Conservation (phyloP, 2,797 vertebrate genomes). For the Crocidura indochinensis region DNA sequence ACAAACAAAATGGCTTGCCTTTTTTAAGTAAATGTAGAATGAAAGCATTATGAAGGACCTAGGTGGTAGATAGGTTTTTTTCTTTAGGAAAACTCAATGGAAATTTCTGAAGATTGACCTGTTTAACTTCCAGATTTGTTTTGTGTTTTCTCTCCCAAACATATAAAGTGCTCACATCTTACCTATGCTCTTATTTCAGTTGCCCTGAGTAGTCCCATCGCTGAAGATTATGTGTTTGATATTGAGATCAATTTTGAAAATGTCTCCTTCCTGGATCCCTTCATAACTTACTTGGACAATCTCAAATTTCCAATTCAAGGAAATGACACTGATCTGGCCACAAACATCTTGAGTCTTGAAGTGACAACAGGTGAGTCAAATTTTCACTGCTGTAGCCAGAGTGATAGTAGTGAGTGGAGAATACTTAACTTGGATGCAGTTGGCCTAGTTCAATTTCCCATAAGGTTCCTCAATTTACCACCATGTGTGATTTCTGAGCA, state of each 20-base stretch:
- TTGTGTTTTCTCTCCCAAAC: neutral
- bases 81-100: neutral
- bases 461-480: too few species aligned
- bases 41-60: neutral
- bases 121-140: neutral
- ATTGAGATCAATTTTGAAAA: conserved; percentile 88
- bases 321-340: conserved; percentile 71
- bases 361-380: conserved; percentile 89
- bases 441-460: too few species aligned
- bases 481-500: too few species aligned
- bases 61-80: neutral
- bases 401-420: too few species aligned
- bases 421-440: too few species aligned
- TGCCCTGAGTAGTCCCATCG: neutral
- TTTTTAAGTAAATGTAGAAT: neutral
- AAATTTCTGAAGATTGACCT: neutral
- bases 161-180: conserved; percentile 19
- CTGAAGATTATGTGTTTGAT: conserved; percentile 81
- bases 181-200: conserved; percentile 80
- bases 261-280: conserved; percentile 76
- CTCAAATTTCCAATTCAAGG: conserved; percentile 74
- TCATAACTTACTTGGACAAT: conserved; percentile 84
- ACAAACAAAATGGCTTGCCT: neutral
- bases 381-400: neutral
- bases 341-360: conserved; percentile 83